Evolutionary conservation across 2,113 vertebrate genomes (phyloP).

Genomic region (Chloroceryle aenea): DNA sequence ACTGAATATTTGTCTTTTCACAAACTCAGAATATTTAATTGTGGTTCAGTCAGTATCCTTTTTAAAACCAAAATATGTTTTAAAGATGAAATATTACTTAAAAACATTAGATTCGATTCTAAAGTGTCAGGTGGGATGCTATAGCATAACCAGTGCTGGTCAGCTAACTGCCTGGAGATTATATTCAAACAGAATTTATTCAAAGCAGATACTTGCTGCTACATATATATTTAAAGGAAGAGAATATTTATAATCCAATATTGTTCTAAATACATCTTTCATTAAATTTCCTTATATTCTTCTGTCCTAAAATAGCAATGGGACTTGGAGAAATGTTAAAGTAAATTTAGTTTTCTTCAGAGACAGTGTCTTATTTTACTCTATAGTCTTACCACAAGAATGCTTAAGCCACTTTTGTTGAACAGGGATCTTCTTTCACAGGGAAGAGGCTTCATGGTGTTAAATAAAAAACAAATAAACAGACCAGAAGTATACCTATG

Average conservation of each 20-base stretch:
- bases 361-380: accelerated
- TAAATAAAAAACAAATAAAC: neutral
- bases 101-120: neutral
- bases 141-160: neutral
- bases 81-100: neutral
- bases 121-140: neutral
- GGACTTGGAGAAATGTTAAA: neutral
- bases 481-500: accelerated
- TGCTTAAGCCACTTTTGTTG: neutral
- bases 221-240: neutral
- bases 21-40: neutral
- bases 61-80: neutral
- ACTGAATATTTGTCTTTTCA: neutral
- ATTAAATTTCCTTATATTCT: neutral
- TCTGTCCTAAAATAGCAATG: neutral
- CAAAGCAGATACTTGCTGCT: neutral
- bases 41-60: neutral
- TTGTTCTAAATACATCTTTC: neutral
- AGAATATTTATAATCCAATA: neutral
- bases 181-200: neutral
- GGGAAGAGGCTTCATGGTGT: accelerated
- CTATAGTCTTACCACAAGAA: neutral
- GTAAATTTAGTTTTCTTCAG: neutral
- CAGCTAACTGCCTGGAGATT: neutral
- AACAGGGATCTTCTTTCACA: neutral